Evolutionary conservation across 2,797 vertebrate genomes (phyloP), one percentile per base, ranked within the genome.

Genomic region (Acestrorhynchus altus): DNA sequence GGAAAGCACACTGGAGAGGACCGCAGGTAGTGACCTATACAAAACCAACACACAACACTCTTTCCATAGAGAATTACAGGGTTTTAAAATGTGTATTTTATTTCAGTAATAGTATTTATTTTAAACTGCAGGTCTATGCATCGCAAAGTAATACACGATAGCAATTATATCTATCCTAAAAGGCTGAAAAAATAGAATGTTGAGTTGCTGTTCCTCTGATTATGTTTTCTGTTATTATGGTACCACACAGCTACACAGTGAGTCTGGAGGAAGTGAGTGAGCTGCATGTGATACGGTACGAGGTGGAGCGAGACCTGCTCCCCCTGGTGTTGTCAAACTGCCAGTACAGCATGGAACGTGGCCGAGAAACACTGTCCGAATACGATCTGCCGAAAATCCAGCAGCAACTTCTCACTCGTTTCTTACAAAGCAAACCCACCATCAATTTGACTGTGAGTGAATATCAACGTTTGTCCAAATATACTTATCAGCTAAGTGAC

Each of bases 271-370:
- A 98, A 83, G 91, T 98, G 80, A 88, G 93, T 0, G 96, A 97
- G 79, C 88, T 96, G 85, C 97, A 99, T 0, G 88, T 99, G 83
- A 94, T 98, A 79, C 95, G 90, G 11, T 99, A 98, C 0, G 96
- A 98, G 59, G 78, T 93, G 16, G 95, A 96, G 70, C 94, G 88
- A 35, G 97, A 99, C 84, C 80, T 99, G 83, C 90, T 93, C 74
- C 96, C 97, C 0, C 90, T 99, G 84, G 89, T 98, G 74, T 89
- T 98, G 47, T 94, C 96, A 84, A 96, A 96, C 90, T 96, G 95
- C 80, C 97, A 98, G 88, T 99, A 99, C 90, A 95, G 90, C 59
- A 91, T 98, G 66, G 94, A 95, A 86, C 94, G 88, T 11, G 97
- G 96, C 47, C 90, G 92, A 77, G 93, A 96, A 84, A 93, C 93